Percentiles rank a stretch among this genome's conserved stretches.
phyloP scores from a whole-genome alignment of 2,113 vertebrate species.

The Pteropus alecto region DNA sequence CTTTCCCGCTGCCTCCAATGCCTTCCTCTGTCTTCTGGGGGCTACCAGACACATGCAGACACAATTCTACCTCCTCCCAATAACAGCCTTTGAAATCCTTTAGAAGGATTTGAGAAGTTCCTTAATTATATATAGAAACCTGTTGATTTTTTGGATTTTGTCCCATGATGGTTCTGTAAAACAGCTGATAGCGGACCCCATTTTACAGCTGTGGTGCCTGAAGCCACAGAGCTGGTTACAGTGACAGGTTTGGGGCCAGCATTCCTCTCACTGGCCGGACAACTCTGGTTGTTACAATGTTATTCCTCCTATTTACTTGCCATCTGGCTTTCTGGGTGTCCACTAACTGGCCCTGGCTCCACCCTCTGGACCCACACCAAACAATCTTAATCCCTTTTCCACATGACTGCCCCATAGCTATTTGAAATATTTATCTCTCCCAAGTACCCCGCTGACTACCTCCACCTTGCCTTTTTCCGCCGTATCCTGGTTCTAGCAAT shows the following conservation, averaged over 20 bases:
- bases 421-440: conserved; percentile 31
- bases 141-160: not conserved
- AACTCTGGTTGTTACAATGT: not conserved
- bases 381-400: not conserved
- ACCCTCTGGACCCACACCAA: not conserved
- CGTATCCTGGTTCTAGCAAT: not conserved
- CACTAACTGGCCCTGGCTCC: not conserved
- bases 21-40: not conserved
- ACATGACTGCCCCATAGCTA: not conserved
- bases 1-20: not conserved
- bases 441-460: not conserved
- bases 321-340: not conserved
- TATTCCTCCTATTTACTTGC: not conserved
- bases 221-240: not conserved
- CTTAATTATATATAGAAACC: not conserved
- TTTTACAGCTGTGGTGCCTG: not conserved
- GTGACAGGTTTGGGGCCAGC: not conserved
- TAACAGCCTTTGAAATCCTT: not conserved
- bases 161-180: not conserved
- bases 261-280: not conserved
- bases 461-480: conserved; percentile 19
- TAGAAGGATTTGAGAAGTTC: not conserved
- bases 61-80: not conserved
- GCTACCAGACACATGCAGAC: not conserved
- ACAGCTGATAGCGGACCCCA: not conserved